A percentile compares a stretch with the other conserved stretches of the same genome.
phyloP scores from a whole-genome alignment of 2,113 vertebrate species.

The Seriola dumerili region DNA sequence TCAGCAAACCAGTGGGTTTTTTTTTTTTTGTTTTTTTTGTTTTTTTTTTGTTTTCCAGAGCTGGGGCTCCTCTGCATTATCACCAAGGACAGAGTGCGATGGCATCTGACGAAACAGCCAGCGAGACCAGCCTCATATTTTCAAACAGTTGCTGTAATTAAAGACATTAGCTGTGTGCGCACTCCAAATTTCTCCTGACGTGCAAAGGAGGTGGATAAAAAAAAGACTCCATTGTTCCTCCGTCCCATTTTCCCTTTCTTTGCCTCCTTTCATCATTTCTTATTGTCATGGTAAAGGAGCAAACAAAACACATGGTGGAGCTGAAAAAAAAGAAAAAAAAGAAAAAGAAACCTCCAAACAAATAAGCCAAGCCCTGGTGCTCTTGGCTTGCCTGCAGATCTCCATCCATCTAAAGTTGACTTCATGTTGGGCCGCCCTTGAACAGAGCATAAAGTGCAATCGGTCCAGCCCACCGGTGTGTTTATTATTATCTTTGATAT shows the following conservation, averaged over 20 bases:
- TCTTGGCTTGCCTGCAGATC: conserved; percentile 58
- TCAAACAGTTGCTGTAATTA: conserved; percentile 66
- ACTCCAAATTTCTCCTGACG: conserved; percentile 23
- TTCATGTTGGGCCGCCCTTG: conserved; percentile 71
- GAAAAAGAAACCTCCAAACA: neutral
- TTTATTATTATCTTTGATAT: conserved; percentile 84
- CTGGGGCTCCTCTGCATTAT: conserved; percentile 42
- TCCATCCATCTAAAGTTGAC: conserved; percentile 77
- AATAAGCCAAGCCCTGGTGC: conserved; percentile 16
- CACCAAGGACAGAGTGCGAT: conserved; percentile 63
- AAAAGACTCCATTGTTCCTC: conserved; percentile 1
- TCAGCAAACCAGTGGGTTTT: conserved; percentile 39
- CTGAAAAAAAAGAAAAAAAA: neutral
- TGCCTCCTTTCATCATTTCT: conserved; percentile 21
- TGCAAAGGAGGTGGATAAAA: conserved; percentile 1
- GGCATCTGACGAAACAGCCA: conserved; percentile 67
- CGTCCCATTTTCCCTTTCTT: neutral
- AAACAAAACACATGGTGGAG: conserved; percentile 17
- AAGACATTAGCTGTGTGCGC: conserved; percentile 54
- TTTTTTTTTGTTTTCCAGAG: conserved; percentile 66
- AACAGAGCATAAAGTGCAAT: conserved; percentile 73
- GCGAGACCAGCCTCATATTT: conserved; percentile 33
- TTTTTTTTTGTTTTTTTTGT: conserved; percentile 41
- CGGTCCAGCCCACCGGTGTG: conserved; percentile 61
- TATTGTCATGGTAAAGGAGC: conserved; percentile 28